Percentiles rank a stretch among this genome's conserved stretches.
These are phyloP conservation scores for Drosophila yakuba DNA, from an alignment of 1,140 invertebrate species.

Conservation along the genomic window DNA sequence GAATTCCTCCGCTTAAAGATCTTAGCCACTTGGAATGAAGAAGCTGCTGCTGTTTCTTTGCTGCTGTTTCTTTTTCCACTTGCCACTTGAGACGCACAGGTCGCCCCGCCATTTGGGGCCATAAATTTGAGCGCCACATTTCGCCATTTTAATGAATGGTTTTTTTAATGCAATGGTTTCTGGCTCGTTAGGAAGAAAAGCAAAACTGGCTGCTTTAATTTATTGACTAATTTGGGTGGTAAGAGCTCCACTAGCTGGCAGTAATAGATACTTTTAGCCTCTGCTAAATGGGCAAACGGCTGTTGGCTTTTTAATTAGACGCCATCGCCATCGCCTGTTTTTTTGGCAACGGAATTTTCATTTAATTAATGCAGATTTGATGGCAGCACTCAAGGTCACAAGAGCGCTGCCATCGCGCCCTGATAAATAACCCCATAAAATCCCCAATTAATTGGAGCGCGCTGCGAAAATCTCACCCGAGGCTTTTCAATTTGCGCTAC, in stretches of 20 bases:
- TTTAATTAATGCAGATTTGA: conserved; percentile 76
- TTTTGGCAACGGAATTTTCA: conserved; percentile 48
- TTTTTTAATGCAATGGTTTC: conserved; percentile 82
- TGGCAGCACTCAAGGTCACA: conserved; percentile 38
- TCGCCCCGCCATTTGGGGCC: conserved; percentile 34
- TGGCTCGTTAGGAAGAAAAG: conserved; percentile 57
- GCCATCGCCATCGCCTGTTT: neutral
- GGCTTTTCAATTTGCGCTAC: conserved; percentile 41
- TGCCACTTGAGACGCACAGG: conserved; percentile 57
- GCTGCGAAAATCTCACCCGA: conserved; percentile 6
- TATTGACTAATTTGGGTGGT: conserved; percentile 74
- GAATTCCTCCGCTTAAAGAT: conserved; percentile 24
- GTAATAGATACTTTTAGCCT: conserved; percentile 74
- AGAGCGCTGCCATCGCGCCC: too few relatives aligned
- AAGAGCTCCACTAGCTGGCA: neutral
- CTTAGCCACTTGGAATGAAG: neutral
- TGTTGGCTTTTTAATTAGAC: conserved; percentile 46
- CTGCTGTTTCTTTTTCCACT: conserved; percentile 15
- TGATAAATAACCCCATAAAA: conserved; percentile 45
- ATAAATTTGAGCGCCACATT: conserved; percentile 77
- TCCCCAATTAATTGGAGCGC: conserved; percentile 50
- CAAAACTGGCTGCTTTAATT: conserved; percentile 57
- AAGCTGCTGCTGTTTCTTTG: conserved; percentile 27
- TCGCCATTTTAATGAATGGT: conserved; percentile 82
- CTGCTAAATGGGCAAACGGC: conserved; percentile 50